Percentiles rank a stretch among this genome's conserved stretches.
Conservation (phyloP, 2,797 vertebrate species). For the Silurus lanzhouensis region DNA sequence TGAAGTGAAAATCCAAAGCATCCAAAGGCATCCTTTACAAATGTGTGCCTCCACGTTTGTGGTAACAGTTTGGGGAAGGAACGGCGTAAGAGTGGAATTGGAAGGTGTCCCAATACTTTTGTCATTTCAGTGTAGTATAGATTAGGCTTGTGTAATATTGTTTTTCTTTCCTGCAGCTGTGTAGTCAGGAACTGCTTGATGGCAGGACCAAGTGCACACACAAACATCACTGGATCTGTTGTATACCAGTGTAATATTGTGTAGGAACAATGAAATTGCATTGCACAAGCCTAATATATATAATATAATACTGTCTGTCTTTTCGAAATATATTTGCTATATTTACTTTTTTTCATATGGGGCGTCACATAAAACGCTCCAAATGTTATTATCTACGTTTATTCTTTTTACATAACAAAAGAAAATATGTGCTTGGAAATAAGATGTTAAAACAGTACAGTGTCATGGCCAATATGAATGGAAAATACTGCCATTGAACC, state of each 20-base stretch:
- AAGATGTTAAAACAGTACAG: neutral
- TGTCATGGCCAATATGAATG: neutral
- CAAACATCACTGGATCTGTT: neutral
- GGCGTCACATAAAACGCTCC: too few relatives aligned
- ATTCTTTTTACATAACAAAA: neutral
- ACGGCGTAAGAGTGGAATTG: too few relatives aligned
- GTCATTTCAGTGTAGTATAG: neutral
- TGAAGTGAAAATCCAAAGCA: too few relatives aligned
- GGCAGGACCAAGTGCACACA: neutral
- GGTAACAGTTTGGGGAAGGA: too few relatives aligned
- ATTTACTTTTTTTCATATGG: too few relatives aligned
- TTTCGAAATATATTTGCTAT: too few relatives aligned
- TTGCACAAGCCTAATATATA: neutral
- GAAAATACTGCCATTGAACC: neutral
- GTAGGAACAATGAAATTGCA: neutral
- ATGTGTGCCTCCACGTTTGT: too few relatives aligned
- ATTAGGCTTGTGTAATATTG: constrained; percentile 17
- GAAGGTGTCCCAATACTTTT: too few relatives aligned
- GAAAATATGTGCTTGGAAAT: neutral
- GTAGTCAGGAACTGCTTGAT: neutral
- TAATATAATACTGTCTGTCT: neutral
- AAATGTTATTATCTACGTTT: too few relatives aligned
- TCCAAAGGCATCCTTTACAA: too few relatives aligned
- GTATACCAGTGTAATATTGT: neutral
- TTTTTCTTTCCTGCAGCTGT: neutral